Percentiles rank a stretch among this genome's conserved stretches.
phyloP scores from a whole-genome alignment of 2,888 invertebrate species.

The Caenorhabditis drosophilae region DNA sequence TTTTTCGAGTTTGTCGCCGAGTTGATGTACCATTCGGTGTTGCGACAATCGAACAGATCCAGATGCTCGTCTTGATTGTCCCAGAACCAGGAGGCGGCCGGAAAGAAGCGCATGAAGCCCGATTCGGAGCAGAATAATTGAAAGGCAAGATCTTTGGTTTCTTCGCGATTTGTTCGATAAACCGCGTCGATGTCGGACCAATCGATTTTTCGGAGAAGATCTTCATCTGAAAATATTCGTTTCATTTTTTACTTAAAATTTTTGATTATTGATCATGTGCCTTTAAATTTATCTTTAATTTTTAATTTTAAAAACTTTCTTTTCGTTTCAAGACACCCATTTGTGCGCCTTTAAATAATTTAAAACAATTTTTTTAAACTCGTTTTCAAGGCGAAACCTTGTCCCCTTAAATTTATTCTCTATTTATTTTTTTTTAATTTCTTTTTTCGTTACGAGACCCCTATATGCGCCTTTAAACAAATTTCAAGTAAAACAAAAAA shows the following conservation, averaged over 20 bases:
- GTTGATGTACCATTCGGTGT: conserved; percentile 81
- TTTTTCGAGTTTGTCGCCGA: conserved; percentile 97
- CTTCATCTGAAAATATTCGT: conserved; percentile 72
- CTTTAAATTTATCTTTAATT: no score
- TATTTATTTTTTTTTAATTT: no score
- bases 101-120: conserved; percentile 90
- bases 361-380: no score
- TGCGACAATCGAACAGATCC: conserved; percentile 84
- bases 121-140: conserved; percentile 95
- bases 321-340: no score
- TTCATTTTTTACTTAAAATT: conserved; percentile 14
- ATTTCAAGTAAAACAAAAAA: no score
- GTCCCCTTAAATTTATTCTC: no score
- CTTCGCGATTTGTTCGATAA: conserved; percentile 65
- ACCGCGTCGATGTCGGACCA: conserved; percentile 88
- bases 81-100: conserved; percentile 72
- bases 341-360: no score
- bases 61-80: conserved; percentile 57
- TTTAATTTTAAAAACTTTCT: no score
- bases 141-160: conserved; percentile 75
- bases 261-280: no score
- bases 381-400: no score
- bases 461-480: no score
- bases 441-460: no score
- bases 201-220: conserved; percentile 86